phyloP scores from a whole-genome alignment of 2,888 invertebrate genomes.

The Gastrophysa polygoni region DNA sequence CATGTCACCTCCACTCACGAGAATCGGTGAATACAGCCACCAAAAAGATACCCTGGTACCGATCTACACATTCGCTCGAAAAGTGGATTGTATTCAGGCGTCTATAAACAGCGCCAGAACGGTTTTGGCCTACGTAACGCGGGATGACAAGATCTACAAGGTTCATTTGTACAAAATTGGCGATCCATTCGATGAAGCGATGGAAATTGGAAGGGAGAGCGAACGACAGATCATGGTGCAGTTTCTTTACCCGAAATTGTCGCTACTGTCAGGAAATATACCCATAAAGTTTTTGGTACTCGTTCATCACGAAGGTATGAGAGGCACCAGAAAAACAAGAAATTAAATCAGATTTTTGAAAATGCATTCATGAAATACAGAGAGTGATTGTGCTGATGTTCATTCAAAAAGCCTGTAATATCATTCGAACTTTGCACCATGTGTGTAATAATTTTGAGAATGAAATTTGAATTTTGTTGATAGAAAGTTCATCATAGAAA shows the following conservation, averaged over 20 bases:
- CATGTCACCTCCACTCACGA: conserved; percentile 54
- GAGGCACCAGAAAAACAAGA: conserved; percentile 54
- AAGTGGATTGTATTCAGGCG: conserved; percentile 77
- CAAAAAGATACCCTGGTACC: conserved; percentile 65
- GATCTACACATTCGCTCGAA: conserved; percentile 67
- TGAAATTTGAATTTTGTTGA: no score
- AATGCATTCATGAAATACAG: no score
- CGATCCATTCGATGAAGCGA: conserved; percentile 53
- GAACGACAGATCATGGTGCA: conserved; percentile 79
- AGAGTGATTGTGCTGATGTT: no score
- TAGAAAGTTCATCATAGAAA: no score
- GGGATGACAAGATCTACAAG: conserved; percentile 61
- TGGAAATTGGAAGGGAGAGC: conserved; percentile 62
- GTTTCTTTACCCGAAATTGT: conserved; percentile 70
- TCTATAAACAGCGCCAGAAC: conserved; percentile 74
- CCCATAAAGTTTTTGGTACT: conserved; percentile 74
- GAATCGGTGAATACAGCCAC: conserved; percentile 70
- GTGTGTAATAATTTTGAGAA: no score
- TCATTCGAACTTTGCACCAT: no score
- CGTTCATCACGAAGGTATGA: conserved; percentile 77
- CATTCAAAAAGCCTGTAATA: no score
- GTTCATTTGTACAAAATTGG: conserved; percentile 67
- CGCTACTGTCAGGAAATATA: conserved; percentile 52
- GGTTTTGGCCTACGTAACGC: conserved; percentile 63
- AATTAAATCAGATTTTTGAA: no score